Percentiles rank a stretch among this genome's conserved stretches.
Evolutionary conservation across 2,888 invertebrate species (phyloP).

Genomic region (Sussaba pulchella): DNA sequence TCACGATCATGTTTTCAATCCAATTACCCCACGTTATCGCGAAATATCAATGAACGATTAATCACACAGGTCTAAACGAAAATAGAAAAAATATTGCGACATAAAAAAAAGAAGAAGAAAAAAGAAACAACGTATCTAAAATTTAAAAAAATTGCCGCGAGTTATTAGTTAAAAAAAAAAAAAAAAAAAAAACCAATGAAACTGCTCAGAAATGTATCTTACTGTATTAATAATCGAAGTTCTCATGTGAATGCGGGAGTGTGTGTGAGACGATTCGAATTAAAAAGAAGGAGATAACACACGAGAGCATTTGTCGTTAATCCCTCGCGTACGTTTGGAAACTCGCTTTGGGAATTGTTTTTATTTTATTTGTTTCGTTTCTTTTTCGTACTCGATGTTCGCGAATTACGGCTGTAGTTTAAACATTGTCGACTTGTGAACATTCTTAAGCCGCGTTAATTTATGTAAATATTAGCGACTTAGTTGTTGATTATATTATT

Average conservation of each 20-base stretch:
- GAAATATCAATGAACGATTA: conserved; percentile 41
- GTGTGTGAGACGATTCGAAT: conserved; percentile 44
- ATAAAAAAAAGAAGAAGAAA: conserved; percentile 24
- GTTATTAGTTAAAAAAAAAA: conserved; percentile 54
- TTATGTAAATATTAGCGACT: conserved; percentile 80
- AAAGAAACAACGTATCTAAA: conserved; percentile 53
- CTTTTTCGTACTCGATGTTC: conserved; percentile 35
- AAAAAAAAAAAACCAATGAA: conserved; percentile 35
- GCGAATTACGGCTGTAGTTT: conserved; percentile 58
- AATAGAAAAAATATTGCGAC: no score
- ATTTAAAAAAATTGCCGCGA: conserved; percentile 58
- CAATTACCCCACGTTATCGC: conserved; percentile 50
- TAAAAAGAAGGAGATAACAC: conserved; percentile 18
- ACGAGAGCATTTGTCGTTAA: conserved; percentile 29
- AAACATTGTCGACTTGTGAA: conserved; percentile 74
- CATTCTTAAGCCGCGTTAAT: conserved; percentile 75
- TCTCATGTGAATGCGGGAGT: conserved; percentile 43
- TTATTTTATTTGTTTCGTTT: neutral
- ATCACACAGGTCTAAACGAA: conserved; percentile 53
- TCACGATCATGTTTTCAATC: conserved; percentile 72
- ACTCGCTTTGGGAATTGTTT: conserved; percentile 32
- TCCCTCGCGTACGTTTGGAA: conserved; percentile 20
- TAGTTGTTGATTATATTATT: conserved; percentile 68
- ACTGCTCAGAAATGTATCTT: conserved; percentile 69
- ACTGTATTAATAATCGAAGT: conserved; percentile 57